phyloP scores from a whole-genome alignment of 2,113 vertebrate species.

The Micromys minutus region DNA sequence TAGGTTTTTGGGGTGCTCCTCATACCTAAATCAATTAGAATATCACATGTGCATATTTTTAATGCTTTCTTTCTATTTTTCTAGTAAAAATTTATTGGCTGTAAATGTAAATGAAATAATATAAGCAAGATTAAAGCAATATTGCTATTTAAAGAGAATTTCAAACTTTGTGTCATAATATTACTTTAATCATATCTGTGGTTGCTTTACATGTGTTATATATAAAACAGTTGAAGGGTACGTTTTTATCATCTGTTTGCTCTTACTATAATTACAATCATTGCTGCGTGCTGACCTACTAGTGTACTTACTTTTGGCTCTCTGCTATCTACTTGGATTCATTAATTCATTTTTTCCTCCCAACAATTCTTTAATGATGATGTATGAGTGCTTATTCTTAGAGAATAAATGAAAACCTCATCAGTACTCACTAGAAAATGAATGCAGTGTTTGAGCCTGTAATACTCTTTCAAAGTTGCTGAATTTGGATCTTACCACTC shows the following conservation, averaged over 20 bases:
- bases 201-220: neutral
- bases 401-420: neutral
- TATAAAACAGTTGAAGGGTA: neutral
- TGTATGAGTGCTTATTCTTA: neutral
- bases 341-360: neutral
- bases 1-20: neutral
- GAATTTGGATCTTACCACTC: neutral
- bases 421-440: neutral
- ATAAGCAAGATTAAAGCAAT: neutral
- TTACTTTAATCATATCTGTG: conserved; percentile 29
- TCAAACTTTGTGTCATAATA: neutral
- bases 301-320: neutral
- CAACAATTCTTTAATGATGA: neutral
- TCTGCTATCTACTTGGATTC: neutral
- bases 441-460: neutral
- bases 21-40: neutral
- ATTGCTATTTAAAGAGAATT: conserved; percentile 10
- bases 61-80: conserved; percentile 32
- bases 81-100: conserved; percentile 15
- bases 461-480: neutral
- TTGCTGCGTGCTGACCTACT: neutral
- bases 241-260: neutral
- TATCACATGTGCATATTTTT: neutral
- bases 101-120: neutral
- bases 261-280: neutral